Conservation (phyloP, 2,888 invertebrate genomes). For the Carterocephalus palaemon region DNA sequence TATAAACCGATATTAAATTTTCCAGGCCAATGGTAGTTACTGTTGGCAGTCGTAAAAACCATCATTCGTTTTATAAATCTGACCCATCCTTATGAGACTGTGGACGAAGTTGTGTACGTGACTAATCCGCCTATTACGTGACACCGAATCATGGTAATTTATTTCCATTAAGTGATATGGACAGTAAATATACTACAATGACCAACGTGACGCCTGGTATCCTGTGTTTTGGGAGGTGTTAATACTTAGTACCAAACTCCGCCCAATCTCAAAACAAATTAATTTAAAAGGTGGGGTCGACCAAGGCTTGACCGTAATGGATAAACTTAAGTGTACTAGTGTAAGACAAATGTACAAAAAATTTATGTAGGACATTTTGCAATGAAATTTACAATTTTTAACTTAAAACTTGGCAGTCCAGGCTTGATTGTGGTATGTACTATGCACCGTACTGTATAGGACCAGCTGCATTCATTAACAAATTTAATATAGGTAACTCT, state of each 20-base stretch:
- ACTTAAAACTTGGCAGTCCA: no score
- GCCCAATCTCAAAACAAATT: constrained; percentile 34
- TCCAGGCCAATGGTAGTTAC: constrained; percentile 8
- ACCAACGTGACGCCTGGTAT: constrained; percentile 34
- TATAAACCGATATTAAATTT: constrained; percentile 18
- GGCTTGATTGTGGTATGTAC: no score
- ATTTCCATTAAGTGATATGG: constrained; percentile 53
- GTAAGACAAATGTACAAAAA: no score
- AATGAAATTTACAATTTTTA: no score
- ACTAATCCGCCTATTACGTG: constrained; percentile 33
- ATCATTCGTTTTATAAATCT: constrained; percentile 31
- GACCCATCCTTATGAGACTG: constrained; percentile 36
- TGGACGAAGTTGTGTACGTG: constrained; percentile 36
- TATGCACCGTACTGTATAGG: no score
- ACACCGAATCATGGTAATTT: constrained; percentile 55
- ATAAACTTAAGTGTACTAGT: no score
- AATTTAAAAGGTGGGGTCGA: no score
- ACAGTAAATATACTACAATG: constrained; percentile 39
- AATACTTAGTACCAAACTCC: constrained; percentile 36
- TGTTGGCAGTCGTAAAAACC: constrained; percentile 17
- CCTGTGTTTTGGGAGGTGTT: constrained; percentile 35
- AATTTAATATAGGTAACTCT: no score
- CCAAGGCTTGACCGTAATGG: no score
- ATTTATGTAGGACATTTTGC: no score
- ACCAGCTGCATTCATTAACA: no score